Evolutionary conservation across 2,113 vertebrate species (phyloP).

Genomic region (Tenebrosternarchus preto): DNA sequence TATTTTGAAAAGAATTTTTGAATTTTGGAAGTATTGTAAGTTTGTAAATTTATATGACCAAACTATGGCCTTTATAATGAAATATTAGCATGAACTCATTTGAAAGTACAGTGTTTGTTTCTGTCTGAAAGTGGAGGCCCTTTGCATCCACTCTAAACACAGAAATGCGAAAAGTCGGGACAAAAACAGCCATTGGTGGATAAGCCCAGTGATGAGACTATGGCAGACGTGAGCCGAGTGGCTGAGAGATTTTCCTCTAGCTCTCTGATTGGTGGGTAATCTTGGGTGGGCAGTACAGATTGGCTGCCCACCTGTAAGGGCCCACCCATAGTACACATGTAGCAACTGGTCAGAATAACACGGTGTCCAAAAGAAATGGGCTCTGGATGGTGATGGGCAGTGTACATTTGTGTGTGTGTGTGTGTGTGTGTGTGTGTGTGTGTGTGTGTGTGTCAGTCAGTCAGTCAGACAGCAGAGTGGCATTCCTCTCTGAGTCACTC

Average conservation of each 20-base stretch:
- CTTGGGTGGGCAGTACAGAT: conserved; percentile 68
- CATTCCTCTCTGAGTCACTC: conserved; percentile 50
- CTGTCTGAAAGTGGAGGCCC: too few species aligned
- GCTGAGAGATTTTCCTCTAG: conserved; percentile 53
- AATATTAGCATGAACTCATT: too few species aligned
- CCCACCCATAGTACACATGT: conserved; percentile 61
- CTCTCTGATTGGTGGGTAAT: conserved; percentile 69
- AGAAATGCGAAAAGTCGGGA: not conserved
- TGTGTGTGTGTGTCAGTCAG: conserved; percentile 52
- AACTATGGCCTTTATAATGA: not conserved
- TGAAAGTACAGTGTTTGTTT: too few species aligned
- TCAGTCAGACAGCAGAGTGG: conserved; percentile 58
- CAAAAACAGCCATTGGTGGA: not conserved
- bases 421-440: conserved; percentile 51
- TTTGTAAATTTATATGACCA: too few species aligned
- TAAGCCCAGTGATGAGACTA: conserved; percentile 67
- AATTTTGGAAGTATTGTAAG: too few species aligned
- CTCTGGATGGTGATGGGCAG: conserved; percentile 43
- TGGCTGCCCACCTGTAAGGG: conserved; percentile 71
- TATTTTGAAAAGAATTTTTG: too few species aligned
- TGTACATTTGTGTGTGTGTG: conserved; percentile 59
- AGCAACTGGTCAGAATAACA: conserved; percentile 43
- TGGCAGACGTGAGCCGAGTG: conserved; percentile 63
- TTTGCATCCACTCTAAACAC: too few species aligned
- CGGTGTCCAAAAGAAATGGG: conserved; percentile 53